These are phyloP conservation scores for Molossus molossus DNA, from an alignment of 2,797 vertebrate genomes.

Conservation along the genomic window DNA sequence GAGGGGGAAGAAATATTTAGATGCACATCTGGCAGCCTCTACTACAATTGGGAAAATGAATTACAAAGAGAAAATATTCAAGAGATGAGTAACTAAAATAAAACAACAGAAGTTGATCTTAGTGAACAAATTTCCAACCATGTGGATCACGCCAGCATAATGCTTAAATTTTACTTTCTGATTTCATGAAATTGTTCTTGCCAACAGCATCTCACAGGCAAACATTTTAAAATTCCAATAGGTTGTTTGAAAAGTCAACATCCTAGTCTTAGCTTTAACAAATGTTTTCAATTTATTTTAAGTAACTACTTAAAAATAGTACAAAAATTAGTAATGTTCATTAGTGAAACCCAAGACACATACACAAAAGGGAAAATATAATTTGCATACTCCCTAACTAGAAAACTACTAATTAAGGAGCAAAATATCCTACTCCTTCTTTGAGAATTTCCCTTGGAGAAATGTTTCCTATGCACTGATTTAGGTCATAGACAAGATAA, in stretches of 20 bases:
- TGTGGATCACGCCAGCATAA: slow-evolving; percentile 32
- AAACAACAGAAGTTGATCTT: slow-evolving; percentile 67
- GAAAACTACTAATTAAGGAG: slow-evolving; percentile 70
- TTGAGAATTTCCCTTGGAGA: neutral
- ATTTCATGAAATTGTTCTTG: slow-evolving; percentile 68
- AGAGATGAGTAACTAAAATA: slow-evolving; percentile 68
- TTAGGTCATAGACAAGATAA: slow-evolving; percentile 47
- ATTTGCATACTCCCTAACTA: neutral
- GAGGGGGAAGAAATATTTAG: neutral
- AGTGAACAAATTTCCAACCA: slow-evolving; percentile 62
- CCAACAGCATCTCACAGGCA: slow-evolving; percentile 43
- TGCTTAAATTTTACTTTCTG: slow-evolving; percentile 55
- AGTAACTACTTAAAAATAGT: slow-evolving; percentile 25
- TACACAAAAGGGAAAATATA: neutral
- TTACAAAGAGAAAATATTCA: slow-evolving; percentile 63
- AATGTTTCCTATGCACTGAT: neutral
- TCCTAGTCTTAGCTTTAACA: slow-evolving; percentile 67
- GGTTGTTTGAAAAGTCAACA: neutral
- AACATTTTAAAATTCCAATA: slow-evolving; percentile 26
- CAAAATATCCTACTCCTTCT: neutral
- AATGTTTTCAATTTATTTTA: slow-evolving; percentile 69
- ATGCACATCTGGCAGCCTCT: slow-evolving; percentile 55
- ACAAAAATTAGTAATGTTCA: slow-evolving; percentile 41
- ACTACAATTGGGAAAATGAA: slow-evolving; percentile 60
- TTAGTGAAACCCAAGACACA: slow-evolving; percentile 59